Base-by-base conservation (phyloP, 2,888 invertebrate species). In the Campaea margaritaria region DNA sequence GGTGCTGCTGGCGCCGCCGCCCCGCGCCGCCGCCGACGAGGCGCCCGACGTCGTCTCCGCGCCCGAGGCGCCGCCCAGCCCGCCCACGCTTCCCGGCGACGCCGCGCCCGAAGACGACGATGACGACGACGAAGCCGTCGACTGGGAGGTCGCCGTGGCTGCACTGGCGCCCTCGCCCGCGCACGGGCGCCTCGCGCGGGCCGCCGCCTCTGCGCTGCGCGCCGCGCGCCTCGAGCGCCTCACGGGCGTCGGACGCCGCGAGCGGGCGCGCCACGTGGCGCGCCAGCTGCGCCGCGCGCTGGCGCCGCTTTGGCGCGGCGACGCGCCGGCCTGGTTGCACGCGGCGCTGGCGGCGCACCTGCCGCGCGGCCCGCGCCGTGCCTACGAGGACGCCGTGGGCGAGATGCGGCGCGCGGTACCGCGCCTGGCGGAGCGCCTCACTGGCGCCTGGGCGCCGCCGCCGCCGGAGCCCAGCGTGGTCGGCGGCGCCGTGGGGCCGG, bases 371-470 rank as follows among this genome's bases (percentile, higher is more conserved):
- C 58, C 60, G 71, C 79, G 80, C 13, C 73, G 73, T 43, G 68
- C 74, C 52, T 81, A 78, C 74, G 77, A 68, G 56, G 82, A 76
- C 66, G 62, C 73, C 69, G 16, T 74, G 59, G 65, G 51, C n/a
- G 78, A 75, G 75, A 72, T 85, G 75, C 73, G 77, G 1, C 79
- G 77, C 49, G 41, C 64, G 7, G 78, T 76, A 69, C 87, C 82
- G 56, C 75, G 72, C 13, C 75, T 81, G 43, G 81, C 81, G 14
- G 76, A 69, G 69, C 73, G 82, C 36, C 62, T 79, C 67, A 57
- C 69, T 65, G 68, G 74, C 28, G 64, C 58, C 28, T 56, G 62
- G 36, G 49, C 58, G 66, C 54, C 61, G 50, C 50, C 38, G 43
- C 48, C 38, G 43, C 48, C 39, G 53, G 58, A 14, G 15, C 50